Percentiles rank a stretch among this genome's conserved stretches.
phyloP scores from a whole-genome alignment of 35 echinoderm and acorn worm genomes.

The Heliocidaris tuberculata region DNA sequence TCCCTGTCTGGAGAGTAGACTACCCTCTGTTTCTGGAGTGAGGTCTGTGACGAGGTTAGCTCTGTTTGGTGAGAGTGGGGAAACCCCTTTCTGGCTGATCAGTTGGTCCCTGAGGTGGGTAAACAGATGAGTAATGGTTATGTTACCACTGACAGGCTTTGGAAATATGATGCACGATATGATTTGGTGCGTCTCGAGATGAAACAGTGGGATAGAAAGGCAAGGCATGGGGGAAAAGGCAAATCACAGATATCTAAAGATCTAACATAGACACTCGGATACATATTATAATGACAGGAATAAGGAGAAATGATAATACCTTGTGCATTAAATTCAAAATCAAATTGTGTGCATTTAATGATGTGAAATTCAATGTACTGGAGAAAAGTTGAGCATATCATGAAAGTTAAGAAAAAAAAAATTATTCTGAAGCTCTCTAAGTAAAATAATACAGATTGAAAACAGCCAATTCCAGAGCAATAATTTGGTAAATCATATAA shows the following conservation, averaged over 20 bases:
- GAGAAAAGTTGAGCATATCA: too few species aligned
- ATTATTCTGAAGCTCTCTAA: too few species aligned
- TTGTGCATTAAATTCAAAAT: too few species aligned
- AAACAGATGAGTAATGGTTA: constrained; percentile 22
- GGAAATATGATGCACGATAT: not conserved
- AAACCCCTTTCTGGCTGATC: constrained; percentile 24
- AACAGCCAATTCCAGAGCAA: too few species aligned
- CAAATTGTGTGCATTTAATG: too few species aligned
- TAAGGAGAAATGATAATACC: too few species aligned
- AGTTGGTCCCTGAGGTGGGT: not conserved
- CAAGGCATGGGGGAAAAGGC: not conserved
- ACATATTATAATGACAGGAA: too few species aligned
- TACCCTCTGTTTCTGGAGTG: constrained; percentile 33
- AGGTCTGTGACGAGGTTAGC: not conserved
- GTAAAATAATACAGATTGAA: too few species aligned
- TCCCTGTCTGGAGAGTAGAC: constrained; percentile 31
- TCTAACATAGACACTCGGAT: too few species aligned
- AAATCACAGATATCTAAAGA: not conserved
- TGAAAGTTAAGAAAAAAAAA: too few species aligned
- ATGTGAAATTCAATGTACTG: too few species aligned
- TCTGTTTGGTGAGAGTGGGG: not conserved
- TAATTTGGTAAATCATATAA: too few species aligned
- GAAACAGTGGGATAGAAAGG: not conserved
- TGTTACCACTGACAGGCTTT: not conserved
- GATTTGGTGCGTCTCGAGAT: not conserved